Base-by-base conservation (phyloP, 2,113 vertebrate genomes). In the Brachyhypopomus gauderio region DNA sequence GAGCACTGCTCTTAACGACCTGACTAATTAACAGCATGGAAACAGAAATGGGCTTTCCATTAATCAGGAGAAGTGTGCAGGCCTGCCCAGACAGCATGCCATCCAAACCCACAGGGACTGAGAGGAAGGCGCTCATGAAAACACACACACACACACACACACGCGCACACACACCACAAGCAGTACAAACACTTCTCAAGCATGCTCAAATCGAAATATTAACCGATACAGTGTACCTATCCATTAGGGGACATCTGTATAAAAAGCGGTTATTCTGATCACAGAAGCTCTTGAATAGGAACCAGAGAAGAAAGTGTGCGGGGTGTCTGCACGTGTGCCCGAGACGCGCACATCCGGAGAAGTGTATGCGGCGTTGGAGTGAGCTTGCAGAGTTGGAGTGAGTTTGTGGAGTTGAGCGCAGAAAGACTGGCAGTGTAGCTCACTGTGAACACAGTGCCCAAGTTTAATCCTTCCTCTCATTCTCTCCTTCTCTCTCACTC, bases 11-110 rank as follows among this genome's bases (percentile, higher is more conserved):
- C 90, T 91, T 85, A 94, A 92, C 93, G 87, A 92, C 89, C 89
- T 82, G 85, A 89, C 93, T 93, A 93, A 94, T 94, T 94, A 93
- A 91, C 91, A 90, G 90, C 92, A 90, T 92, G 89, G 92, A 92
- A 91, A 93, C 91, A 92, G 91, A 91, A 91, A 91, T 89, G 91
- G 86, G 90, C 91, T 92, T 94, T 93, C 89, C 92, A 91, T 93
- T 93, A 92, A 94, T 93, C 91, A 93, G 87, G 89, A 84, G 87
- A 89, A 85, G 92, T 86, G 90, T 82, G 89, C 81, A 89, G 92
- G 90, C 93, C 90, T 94, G 93, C 92, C 93, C 91, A 92, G 91
- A 89, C 93, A 93, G 84, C 89, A 89, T 90, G 89, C 90, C 89
- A 89, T 80, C 77, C 4, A 4, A 72, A 78, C 87, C 92, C 92